Evolutionary conservation across 2,797 vertebrate species (phyloP).

Genomic region (Helostoma temminkii): DNA sequence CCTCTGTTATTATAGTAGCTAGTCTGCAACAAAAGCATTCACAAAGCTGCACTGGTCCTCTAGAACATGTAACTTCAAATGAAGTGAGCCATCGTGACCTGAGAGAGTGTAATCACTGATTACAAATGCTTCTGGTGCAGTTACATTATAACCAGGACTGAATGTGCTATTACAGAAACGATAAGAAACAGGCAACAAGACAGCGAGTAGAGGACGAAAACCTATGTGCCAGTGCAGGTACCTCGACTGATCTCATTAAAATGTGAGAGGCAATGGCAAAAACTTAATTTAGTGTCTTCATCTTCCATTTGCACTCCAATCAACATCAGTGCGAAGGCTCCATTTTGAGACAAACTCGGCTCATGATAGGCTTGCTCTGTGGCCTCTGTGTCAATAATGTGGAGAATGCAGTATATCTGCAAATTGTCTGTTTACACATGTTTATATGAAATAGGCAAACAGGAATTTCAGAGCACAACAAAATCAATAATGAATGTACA

Average conservation of each 20-base stretch:
- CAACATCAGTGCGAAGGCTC: constrained; percentile 19
- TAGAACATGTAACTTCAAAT: constrained; percentile 71
- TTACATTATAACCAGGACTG: constrained; percentile 52
- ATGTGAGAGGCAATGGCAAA: constrained; percentile 39
- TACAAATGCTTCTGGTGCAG: constrained; percentile 57
- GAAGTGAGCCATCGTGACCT: constrained; percentile 68
- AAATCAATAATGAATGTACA: constrained; percentile 70
- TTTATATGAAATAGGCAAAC: constrained; percentile 56
- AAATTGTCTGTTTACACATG: constrained; percentile 52
- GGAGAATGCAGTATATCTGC: constrained; percentile 31
- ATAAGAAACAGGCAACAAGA: constrained; percentile 55
- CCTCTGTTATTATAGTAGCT: constrained; percentile 71
- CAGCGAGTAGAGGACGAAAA: constrained; percentile 37
- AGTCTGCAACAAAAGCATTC: constrained; percentile 71
- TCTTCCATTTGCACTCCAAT: constrained; percentile 43
- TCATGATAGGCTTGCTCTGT: constrained; percentile 38
- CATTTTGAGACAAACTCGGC: constrained; percentile 43
- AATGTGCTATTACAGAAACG: constrained; percentile 52
- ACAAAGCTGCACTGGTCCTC: constrained; percentile 69
- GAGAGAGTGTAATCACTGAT: constrained; percentile 72
- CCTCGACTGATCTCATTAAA: constrained; percentile 70
- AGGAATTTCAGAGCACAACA: constrained; percentile 47
- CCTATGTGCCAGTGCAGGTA: constrained; percentile 27
- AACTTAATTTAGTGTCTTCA: constrained; percentile 58
- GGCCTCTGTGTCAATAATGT: constrained; percentile 26